These are phyloP conservation scores for Drosophila yakuba DNA, from an alignment of 1,140 invertebrate genomes.

Conservation along the genomic window DNA sequence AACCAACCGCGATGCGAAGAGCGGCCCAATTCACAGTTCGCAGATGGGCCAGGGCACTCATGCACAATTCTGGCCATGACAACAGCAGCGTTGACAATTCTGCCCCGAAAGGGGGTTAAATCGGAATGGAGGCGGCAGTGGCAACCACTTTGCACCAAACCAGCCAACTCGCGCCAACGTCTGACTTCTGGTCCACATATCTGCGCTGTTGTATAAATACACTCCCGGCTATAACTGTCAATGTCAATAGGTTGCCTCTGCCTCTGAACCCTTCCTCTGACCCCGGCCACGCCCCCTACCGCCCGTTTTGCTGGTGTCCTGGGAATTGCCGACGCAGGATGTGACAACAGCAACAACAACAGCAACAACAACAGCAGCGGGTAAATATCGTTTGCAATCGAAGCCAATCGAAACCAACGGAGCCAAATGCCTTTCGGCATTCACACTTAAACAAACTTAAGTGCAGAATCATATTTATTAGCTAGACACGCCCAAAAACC, in stretches of 20 bases:
- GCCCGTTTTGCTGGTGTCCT: slow-evolving; percentile 15
- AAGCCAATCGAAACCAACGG: slow-evolving; percentile 47
- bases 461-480: neutral
- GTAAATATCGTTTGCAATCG: slow-evolving; percentile 50
- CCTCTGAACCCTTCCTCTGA: neutral
- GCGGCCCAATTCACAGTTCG: slow-evolving; percentile 1
- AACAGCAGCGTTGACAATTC: slow-evolving; percentile 43
- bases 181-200: slow-evolving; percentile 44
- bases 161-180: neutral
- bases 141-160: slow-evolving; percentile 16
- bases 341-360: slow-evolving; percentile 33
- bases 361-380: slow-evolving; percentile 3
- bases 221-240: slow-evolving; percentile 74
- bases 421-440: slow-evolving; percentile 27
- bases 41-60: slow-evolving; percentile 27
- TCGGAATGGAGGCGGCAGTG: neutral
- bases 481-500: neutral
- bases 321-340: slow-evolving; percentile 61
- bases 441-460: slow-evolving; percentile 18
- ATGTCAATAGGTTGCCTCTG: slow-evolving; percentile 58
- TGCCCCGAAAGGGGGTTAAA: neutral
- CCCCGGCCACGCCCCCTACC: neutral
- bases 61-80: slow-evolving; percentile 47
- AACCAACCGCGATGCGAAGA: neutral
- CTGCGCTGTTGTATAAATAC: slow-evolving; percentile 64